Conservation (phyloP, 92 coral and sea anemone species). For the Porites lobata region DNA sequence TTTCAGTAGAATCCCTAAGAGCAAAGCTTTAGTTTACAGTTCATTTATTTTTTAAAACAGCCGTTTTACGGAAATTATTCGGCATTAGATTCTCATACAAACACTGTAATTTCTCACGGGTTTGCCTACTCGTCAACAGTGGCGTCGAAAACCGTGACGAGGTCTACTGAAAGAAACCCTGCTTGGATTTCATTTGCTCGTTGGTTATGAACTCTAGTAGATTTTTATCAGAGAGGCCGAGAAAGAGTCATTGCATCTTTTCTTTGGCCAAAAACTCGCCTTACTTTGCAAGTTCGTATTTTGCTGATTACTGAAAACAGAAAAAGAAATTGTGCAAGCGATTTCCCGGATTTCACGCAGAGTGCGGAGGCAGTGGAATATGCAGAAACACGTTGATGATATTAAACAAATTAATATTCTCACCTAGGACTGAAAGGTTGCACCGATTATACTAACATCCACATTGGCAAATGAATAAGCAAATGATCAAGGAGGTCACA, state of each 20-base stretch:
- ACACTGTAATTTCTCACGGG: too few relatives aligned
- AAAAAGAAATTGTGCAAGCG: neutral
- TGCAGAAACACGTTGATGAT: neutral
- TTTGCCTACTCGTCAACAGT: too few relatives aligned
- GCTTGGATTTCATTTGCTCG: neutral
- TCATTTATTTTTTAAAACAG: too few relatives aligned
- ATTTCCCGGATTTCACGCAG: slow-evolving; percentile 6
- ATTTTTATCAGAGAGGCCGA: neutral
- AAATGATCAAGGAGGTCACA: neutral
- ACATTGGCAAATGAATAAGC: neutral
- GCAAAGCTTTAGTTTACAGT: too few relatives aligned
- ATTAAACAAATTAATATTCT: neutral
- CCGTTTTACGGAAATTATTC: too few relatives aligned
- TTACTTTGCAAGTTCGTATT: neutral
- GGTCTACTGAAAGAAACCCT: neutral
- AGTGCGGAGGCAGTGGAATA: neutral
- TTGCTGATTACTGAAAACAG: neutral
- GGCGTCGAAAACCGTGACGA: neutral
- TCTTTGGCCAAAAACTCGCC: neutral
- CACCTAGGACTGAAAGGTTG: neutral
- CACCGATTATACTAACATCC: neutral
- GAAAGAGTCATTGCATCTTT: neutral
- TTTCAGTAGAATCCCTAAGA: too few relatives aligned
- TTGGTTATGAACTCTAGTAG: neutral
- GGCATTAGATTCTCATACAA: too few relatives aligned